These are phyloP conservation scores for Chalcis sispes DNA, from an alignment of 2,888 invertebrate genomes.

Conservation along the genomic window DNA sequence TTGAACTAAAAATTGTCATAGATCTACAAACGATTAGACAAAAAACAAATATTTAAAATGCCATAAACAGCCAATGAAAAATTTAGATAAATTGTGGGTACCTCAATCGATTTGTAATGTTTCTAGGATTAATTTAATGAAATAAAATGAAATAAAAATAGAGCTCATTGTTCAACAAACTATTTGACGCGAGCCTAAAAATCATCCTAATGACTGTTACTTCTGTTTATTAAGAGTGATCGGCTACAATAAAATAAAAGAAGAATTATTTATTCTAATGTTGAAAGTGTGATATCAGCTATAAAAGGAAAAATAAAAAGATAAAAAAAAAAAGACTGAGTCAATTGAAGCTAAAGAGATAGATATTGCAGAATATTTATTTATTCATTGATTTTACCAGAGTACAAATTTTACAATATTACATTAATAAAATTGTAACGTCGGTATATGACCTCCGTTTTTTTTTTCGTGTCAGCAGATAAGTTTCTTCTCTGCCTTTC, in stretches of 20 bases:
- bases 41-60: neutral
- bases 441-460: no score
- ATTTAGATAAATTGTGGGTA: slow-evolving; percentile 1
- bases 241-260: neutral
- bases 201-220: neutral
- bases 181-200: neutral
- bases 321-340: no score
- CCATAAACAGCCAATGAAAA: neutral
- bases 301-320: neutral
- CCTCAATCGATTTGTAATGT: neutral
- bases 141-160: neutral
- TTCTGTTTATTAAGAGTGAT: neutral
- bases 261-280: neutral
- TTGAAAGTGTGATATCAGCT: neutral
- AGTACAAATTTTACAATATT: no score
- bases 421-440: no score
- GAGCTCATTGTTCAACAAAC: neutral
- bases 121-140: neutral
- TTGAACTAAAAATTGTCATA: neutral
- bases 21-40: neutral
- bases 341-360: no score
- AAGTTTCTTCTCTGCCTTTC: no score
- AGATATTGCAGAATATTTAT: no score
- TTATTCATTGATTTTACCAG: no score
- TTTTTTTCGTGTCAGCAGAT: no score